Percentiles rank a stretch among this genome's conserved stretches.
Evolutionary conservation across 2,113 vertebrate genomes (phyloP).

Genomic region (Tamias sibiricus): DNA sequence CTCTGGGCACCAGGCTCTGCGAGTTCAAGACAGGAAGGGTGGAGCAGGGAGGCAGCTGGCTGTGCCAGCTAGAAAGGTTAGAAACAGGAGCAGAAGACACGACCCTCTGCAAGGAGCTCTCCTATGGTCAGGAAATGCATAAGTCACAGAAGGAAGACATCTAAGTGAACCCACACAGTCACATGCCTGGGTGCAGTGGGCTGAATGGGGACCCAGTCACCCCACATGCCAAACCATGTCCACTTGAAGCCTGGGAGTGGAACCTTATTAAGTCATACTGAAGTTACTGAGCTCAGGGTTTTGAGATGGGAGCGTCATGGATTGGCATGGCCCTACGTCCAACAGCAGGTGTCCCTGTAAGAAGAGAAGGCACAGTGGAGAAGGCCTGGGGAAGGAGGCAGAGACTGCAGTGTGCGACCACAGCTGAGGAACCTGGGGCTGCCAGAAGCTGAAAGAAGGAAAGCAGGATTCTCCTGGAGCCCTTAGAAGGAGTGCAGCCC

Average conservation of each 20-base stretch:
- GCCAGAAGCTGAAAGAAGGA: background rate
- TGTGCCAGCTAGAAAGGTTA: fast-evolving
- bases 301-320: too few relatives aligned
- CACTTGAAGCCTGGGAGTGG: background rate
- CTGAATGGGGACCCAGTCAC: background rate
- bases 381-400: background rate
- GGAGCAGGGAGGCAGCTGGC: background rate
- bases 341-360: background rate
- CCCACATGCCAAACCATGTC: background rate
- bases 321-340: background rate
- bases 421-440: background rate
- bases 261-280: background rate
- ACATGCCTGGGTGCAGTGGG: too few relatives aligned
- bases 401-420: fast-evolving
- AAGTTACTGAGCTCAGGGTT: background rate
- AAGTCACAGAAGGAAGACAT: background rate
- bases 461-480: fast-evolving
- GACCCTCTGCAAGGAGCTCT: background rate
- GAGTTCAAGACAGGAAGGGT: too few relatives aligned
- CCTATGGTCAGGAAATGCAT: background rate
- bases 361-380: background rate
- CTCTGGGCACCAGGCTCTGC: too few relatives aligned
- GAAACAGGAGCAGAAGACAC: background rate
- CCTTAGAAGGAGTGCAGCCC: background rate
- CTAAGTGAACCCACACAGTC: background rate